Evolutionary conservation across 35 echinoderm and acorn worm species (phyloP), one percentile per base, ranked within the genome.

Genomic region (Apostichopus parvimensis): DNA sequence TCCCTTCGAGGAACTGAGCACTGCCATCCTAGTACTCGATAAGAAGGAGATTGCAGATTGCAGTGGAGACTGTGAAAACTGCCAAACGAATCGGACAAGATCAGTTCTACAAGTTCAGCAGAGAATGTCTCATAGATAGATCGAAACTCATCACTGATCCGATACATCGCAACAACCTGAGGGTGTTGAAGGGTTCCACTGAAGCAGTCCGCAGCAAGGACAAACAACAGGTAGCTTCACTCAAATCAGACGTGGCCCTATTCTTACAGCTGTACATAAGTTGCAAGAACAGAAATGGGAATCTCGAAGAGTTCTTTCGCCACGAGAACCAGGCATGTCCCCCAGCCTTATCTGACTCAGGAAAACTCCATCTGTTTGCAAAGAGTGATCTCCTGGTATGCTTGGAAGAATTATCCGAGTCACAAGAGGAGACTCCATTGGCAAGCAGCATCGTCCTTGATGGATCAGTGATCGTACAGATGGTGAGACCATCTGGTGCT

Each of bases 1-100:
- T 34, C 91, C 94, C 7, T 93, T 95, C 60, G 2, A 61, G 61
- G 94, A 93, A 54, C 26, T 28, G 18, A 90, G 91, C 54, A 18
- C 52, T 14, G 91, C 90, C 25, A 22, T 90, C 22, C 25, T 95
- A 68, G 72, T 92, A 9, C 76, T 95, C 7, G 52, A 93, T 54
- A 91, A 76, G 12, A 93, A 93, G 72, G 57, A 93, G 17, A 93
- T 89, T 76, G 23, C 92, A 8, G 55, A 86, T 15, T 87, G 85
- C 22, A 65, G 85, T 87, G 6, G 56, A 82, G 24, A 45, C 79
- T 34, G 79, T 82, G 45, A 61, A 56, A 61, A 60, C 25, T 6
- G 79, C 22, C 6, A 66, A 87, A 12, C 11, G 9, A 68, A 87
- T 66, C 1, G 85, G 54, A 17, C 11, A 87, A 65, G 54, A 87